A percentile compares a stretch with the other conserved stretches of the same genome.
phyloP scores from a whole-genome alignment of 2,797 vertebrate genomes.

The Aldrovandia affinis region DNA sequence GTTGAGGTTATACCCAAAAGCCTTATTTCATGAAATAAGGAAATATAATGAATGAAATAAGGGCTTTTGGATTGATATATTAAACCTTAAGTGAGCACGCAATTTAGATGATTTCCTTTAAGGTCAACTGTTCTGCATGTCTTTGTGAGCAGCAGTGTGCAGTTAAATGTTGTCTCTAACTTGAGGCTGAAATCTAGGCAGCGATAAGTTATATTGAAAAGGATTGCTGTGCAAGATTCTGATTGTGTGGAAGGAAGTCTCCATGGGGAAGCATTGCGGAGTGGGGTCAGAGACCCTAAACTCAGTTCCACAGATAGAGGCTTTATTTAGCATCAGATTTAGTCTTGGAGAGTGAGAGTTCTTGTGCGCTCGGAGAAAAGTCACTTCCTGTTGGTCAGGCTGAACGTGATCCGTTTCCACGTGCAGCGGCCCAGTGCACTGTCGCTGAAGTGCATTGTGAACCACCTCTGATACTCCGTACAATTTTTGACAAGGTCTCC shows the following conservation, averaged over 20 bases:
- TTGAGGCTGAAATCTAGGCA: not conserved
- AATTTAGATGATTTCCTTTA: not conserved
- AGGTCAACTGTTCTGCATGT: not conserved
- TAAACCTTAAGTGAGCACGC: not conserved
- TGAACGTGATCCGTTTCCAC: not conserved
- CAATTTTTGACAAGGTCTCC: not conserved
- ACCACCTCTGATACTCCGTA: not conserved
- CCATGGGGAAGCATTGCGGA: too few relatives aligned
- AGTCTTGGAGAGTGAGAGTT: too few relatives aligned
- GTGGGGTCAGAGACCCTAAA: too few relatives aligned
- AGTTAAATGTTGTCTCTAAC: not conserved
- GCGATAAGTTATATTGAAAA: not conserved
- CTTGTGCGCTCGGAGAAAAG: not conserved
- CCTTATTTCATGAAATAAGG: not conserved
- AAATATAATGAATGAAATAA: not conserved
- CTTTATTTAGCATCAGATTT: too few relatives aligned
- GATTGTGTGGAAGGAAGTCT: too few relatives aligned
- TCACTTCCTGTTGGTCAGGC: not conserved
- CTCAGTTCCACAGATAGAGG: too few relatives aligned
- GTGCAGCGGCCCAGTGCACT: not conserved
- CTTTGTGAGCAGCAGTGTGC: not conserved
- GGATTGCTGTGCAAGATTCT: not conserved
- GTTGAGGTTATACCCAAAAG: too few relatives aligned
- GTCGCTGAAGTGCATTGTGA: not conserved
- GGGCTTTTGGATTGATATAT: too few relatives aligned